phyloP scores from a whole-genome alignment of 2,113 vertebrate genomes.

The Brachyistius frenatus region DNA sequence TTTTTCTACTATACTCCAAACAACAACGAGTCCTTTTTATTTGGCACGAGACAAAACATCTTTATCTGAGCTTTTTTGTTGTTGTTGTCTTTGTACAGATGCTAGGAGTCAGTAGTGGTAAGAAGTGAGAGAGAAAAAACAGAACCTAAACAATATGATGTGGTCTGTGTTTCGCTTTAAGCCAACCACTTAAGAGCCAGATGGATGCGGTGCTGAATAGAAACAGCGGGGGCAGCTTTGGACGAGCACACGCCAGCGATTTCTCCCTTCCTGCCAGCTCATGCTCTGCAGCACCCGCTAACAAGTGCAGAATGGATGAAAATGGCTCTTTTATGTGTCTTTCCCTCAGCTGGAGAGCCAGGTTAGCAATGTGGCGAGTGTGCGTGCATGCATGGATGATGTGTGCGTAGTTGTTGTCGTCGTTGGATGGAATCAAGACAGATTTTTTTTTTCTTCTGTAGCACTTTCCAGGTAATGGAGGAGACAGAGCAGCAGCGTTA shows the following conservation, averaged over 20 bases:
- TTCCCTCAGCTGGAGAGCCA: constrained; percentile 70
- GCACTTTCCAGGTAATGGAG: constrained; percentile 37
- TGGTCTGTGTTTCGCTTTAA: constrained; percentile 65
- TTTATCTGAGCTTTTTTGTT: constrained; percentile 5
- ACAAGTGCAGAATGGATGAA: constrained; percentile 74
- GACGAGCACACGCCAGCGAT: constrained; percentile 68
- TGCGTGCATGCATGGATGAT: constrained; percentile 26
- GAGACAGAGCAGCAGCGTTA: constrained; percentile 7
- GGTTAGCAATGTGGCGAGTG: constrained; percentile 67
- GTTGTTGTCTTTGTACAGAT: constrained; percentile 9
- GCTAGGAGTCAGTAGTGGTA: constrained; percentile 29
- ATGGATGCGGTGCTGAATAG: constrained; percentile 77
- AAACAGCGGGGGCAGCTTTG: constrained; percentile 78
- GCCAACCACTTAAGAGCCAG: constrained; percentile 77
- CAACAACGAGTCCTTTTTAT: background rate
- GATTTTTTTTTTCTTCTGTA: constrained; percentile 19
- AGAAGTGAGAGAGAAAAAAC: background rate
- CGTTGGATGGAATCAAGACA: constrained; percentile 25
- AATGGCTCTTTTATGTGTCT: constrained; percentile 77
- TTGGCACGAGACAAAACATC: background rate
- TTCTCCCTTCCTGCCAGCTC: constrained; percentile 79
- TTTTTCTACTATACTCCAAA: constrained; percentile 18
- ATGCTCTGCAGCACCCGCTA: constrained; percentile 66
- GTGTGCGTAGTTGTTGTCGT: constrained; percentile 4
- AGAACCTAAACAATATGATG: constrained; percentile 60